Evolutionary conservation across 1,140 invertebrate genomes (phyloP).

Genomic region (Tribolium castaneum): DNA sequence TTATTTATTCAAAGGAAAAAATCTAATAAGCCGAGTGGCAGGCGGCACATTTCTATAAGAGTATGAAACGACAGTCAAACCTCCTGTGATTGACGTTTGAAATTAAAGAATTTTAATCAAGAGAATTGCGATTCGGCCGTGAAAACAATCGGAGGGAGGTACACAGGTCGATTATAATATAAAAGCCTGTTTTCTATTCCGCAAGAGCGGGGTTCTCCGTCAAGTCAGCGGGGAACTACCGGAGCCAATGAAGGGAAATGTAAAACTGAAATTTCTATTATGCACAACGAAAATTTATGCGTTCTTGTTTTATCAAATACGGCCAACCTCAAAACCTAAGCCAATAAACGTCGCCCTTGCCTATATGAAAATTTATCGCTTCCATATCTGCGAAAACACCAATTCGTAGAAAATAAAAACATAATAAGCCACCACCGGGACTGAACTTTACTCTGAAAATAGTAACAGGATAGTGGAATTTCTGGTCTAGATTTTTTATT

Average conservation of each 20-base stretch:
- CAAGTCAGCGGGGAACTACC: conserved; percentile 6
- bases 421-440: background rate
- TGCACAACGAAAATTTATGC: conserved; percentile 34
- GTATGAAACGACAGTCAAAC: conserved; percentile 27
- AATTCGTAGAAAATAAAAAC: background rate
- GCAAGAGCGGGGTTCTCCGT: background rate
- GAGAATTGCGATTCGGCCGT: conserved; percentile 30
- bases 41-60: conserved; percentile 27
- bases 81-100: conserved; percentile 47
- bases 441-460: too few species aligned
- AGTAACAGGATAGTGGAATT: too few species aligned
- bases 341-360: conserved; percentile 24
- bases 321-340: conserved; percentile 18
- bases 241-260: conserved; percentile 37
- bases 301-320: conserved; percentile 31
- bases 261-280: conserved; percentile 38
- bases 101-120: conserved; percentile 54
- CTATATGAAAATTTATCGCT: conserved; percentile 16
- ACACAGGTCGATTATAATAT: conserved; percentile 39
- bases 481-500: too few species aligned
- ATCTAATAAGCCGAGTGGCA: conserved; percentile 29
- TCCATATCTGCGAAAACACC: conserved; percentile 12
- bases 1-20: conserved; percentile 32
- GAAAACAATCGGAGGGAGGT: conserved; percentile 41
- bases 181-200: conserved; percentile 30